A percentile compares a stretch with the other conserved stretches of the same genome.
Conservation (phyloP, 2,113 vertebrate species). For the Cyrtonyx montezumae region DNA sequence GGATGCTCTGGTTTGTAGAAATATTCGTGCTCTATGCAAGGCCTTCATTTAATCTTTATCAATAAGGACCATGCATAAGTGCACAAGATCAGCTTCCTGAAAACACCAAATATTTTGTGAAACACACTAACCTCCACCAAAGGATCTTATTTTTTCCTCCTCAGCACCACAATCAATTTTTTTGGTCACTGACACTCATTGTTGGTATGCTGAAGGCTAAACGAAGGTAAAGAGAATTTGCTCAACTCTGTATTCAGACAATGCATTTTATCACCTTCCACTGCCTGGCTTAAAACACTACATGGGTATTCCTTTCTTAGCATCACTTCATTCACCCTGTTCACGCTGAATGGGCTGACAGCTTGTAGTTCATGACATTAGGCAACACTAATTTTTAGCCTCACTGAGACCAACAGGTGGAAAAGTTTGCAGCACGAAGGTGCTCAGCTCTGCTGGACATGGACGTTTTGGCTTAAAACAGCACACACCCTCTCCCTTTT, state of each 20-base stretch:
- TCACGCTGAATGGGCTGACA: background rate
- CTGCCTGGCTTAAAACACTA: background rate
- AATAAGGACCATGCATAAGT: background rate
- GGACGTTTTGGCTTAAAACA: background rate
- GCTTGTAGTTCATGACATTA: background rate
- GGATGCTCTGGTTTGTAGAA: background rate
- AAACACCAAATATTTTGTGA: background rate
- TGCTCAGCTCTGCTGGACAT: rapidly evolving
- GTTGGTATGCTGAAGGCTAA: background rate
- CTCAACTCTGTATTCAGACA: background rate
- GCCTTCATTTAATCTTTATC: background rate
- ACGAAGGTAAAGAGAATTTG: background rate
- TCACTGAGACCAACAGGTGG: background rate
- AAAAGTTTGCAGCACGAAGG: background rate
- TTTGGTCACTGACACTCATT: background rate
- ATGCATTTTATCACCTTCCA: background rate
- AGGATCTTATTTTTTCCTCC: background rate
- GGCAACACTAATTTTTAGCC: background rate
- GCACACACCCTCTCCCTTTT: rapidly evolving
- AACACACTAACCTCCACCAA: background rate
- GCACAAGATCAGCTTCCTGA: background rate
- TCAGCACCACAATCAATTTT: background rate
- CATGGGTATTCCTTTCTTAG: background rate
- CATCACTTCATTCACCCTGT: background rate
- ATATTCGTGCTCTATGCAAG: background rate